phyloP scores from a whole-genome alignment of 2,888 invertebrate genomes.

The Salticus scenicus region DNA sequence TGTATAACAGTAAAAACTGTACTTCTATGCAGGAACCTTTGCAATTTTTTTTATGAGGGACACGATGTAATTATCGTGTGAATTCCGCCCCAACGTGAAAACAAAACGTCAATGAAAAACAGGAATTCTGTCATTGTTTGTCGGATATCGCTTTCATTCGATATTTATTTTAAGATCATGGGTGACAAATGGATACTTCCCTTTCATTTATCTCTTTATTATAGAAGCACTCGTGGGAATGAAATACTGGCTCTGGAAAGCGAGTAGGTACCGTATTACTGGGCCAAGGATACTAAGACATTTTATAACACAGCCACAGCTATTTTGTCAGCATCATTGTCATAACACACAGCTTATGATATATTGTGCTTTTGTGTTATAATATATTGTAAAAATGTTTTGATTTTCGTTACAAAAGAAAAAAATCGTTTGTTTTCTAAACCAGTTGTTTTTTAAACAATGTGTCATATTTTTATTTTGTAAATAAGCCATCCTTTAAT shows the following conservation, averaged over 20 bases:
- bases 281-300: background rate
- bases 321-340: background rate
- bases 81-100: constrained; percentile 25
- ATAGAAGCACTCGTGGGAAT: background rate
- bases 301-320: background rate
- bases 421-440: too few relatives aligned
- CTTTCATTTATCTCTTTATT: background rate
- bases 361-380: background rate
- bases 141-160: constrained; percentile 53
- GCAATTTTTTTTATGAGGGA: too few relatives aligned
- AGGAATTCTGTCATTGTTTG: constrained; percentile 34
- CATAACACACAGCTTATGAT: background rate
- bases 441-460: too few relatives aligned
- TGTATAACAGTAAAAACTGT: too few relatives aligned
- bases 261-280: background rate
- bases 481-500: too few relatives aligned
- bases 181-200: background rate
- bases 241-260: background rate
- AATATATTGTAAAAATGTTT: background rate
- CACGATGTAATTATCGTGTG: constrained; percentile 43
- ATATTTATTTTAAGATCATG: constrained; percentile 48
- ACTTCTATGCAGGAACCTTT: too few relatives aligned
- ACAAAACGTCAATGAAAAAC: constrained; percentile 22
- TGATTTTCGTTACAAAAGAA: too few relatives aligned
- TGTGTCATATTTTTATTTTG: too few relatives aligned